Conservation (phyloP, 30 jellyfish, hydroid and myxozoan species). For the Aurelia coerulea region DNA sequence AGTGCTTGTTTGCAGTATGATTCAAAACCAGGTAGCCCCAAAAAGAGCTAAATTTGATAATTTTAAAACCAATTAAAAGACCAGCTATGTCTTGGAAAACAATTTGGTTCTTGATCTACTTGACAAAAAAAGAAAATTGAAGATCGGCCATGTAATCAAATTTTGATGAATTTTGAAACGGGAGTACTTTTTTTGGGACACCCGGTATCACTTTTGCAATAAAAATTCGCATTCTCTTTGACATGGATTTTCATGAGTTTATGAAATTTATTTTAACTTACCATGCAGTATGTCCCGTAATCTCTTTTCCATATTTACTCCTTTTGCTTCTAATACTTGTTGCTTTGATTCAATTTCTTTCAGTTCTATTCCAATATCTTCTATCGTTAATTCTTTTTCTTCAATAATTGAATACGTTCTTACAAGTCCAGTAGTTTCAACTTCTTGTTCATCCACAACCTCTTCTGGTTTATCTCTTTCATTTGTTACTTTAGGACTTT, state of each 20-base stretch:
- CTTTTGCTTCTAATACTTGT: constrained; percentile 75
- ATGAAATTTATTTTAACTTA: neutral
- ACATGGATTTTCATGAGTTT: neutral
- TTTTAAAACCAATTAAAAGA: too few species aligned
- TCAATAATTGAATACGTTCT: constrained; percentile 33
- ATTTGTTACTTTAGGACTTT: constrained; percentile 23
- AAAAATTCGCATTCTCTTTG: too few species aligned
- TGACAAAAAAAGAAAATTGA: too few species aligned
- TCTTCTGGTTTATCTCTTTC: neutral
- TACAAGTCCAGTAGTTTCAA: neutral
- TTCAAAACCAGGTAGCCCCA: too few species aligned
- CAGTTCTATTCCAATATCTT: constrained; percentile 80
- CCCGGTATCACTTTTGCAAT: too few species aligned
- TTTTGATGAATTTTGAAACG: too few species aligned
- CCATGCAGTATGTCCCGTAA: constrained; percentile 82
- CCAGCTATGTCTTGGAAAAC: too few species aligned
- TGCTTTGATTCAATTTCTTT: constrained; percentile 72
- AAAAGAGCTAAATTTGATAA: too few species aligned
- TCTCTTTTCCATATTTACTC: constrained; percentile 94
- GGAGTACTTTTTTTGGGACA: too few species aligned
- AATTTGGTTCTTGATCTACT: too few species aligned
- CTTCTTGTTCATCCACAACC: neutral
- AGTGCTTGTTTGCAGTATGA: too few species aligned
- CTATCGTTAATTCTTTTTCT: constrained; percentile 67
- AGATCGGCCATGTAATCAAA: too few species aligned